phyloP scores from a whole-genome alignment of 2,797 vertebrate genomes.

The Peromyscus attwateri region DNA sequence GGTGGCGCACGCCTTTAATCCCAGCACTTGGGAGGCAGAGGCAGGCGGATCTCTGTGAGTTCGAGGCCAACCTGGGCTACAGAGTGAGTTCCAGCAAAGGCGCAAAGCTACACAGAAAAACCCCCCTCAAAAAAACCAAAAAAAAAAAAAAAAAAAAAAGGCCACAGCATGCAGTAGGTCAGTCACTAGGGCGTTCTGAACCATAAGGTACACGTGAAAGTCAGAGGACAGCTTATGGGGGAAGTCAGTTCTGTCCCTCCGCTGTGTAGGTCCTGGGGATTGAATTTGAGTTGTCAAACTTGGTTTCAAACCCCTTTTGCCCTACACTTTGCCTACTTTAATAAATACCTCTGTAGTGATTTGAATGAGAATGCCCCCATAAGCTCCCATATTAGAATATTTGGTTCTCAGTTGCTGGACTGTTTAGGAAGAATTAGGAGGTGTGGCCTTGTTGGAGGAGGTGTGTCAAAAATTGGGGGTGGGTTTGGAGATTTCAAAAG shows the following conservation, averaged over 20 bases:
- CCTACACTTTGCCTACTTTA: neutral
- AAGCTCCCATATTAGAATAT: neutral
- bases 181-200: neutral
- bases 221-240: too few relatives aligned
- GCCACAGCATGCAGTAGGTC: neutral
- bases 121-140: too few relatives aligned
- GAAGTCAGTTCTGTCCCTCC: neutral
- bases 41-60: too few relatives aligned
- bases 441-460: neutral
- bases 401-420: neutral
- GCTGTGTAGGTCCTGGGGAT: neutral
- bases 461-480: too few relatives aligned
- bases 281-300: neutral
- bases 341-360: neutral
- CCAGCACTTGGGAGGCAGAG: too few relatives aligned
- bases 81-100: too few relatives aligned
- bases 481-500: neutral
- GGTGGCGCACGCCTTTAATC: too few relatives aligned
- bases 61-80: too few relatives aligned
- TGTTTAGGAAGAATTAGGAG: neutral
- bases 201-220: neutral
- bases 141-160: neutral
- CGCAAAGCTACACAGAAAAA: too few relatives aligned
- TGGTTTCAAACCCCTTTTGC: neutral
- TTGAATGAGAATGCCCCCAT: neutral